Percentiles rank a stretch among this genome's conserved stretches.
Evolutionary conservation across 1,140 invertebrate species (phyloP).

Genomic region (Drosophila nigromelanica): DNA sequence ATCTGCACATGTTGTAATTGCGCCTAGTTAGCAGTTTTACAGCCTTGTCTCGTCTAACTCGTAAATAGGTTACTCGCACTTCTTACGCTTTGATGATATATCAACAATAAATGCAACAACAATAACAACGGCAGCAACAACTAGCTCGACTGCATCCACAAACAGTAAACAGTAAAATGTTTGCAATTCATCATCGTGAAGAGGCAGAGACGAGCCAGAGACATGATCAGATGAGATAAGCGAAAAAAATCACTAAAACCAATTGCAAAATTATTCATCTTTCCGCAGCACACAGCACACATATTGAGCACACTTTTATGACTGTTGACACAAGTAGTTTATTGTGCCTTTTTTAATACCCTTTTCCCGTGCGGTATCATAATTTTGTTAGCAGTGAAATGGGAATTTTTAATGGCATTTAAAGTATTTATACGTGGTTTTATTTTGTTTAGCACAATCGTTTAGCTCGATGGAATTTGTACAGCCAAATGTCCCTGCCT

Average conservation of each 20-base stretch:
- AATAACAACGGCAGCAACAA: not conserved
- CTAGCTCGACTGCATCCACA: slow-evolving; percentile 16
- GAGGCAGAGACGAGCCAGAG: slow-evolving; percentile 4
- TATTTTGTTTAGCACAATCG: no score
- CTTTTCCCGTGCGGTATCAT: not conserved
- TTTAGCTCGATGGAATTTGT: no score
- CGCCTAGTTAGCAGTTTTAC: slow-evolving; percentile 28
- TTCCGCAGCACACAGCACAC: slow-evolving; percentile 7
- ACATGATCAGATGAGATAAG: slow-evolving; percentile 14
- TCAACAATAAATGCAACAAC: slow-evolving; percentile 1
- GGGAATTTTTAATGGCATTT: not conserved
- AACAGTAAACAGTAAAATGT: slow-evolving; percentile 22
- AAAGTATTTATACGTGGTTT: no score
- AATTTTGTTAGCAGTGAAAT: not conserved
- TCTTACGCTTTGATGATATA: slow-evolving; percentile 12
- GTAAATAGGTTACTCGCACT: slow-evolving; percentile 13
- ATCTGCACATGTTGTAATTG: slow-evolving; percentile 22
- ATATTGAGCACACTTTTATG: not conserved
- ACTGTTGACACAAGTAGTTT: not conserved
- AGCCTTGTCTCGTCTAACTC: slow-evolving; percentile 2
- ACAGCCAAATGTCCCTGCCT: no score
- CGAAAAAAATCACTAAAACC: slow-evolving; percentile 41
- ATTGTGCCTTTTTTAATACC: not conserved
- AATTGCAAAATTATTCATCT: slow-evolving; percentile 62
- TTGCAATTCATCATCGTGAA: slow-evolving; percentile 46